These are phyloP conservation scores for Heteronetta atricapilla DNA, from an alignment of 2,113 vertebrate species.

Conservation along the genomic window DNA sequence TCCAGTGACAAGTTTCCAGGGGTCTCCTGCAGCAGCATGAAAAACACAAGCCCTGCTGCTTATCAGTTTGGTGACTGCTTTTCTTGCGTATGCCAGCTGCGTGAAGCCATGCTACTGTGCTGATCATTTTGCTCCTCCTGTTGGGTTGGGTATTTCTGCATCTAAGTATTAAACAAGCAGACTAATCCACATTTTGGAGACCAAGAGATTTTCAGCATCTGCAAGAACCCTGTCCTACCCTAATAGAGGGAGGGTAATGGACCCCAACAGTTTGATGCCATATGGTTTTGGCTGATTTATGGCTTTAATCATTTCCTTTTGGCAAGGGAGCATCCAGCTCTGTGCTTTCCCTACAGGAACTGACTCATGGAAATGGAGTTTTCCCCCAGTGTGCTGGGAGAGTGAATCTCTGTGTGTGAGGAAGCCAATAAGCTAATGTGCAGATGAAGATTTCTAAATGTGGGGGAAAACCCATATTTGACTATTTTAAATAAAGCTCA, in stretches of 20 bases:
- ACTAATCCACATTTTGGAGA: not conserved
- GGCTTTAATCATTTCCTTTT: conserved; percentile 2
- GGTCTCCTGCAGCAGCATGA: not conserved
- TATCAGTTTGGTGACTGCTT: not conserved
- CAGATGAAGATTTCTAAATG: not conserved
- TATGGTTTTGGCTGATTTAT: not conserved
- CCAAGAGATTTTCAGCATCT: not conserved
- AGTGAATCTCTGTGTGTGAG: not conserved
- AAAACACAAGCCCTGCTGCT: not conserved
- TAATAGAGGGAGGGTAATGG: not conserved
- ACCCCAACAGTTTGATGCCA: not conserved
- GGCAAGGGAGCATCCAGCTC: not conserved
- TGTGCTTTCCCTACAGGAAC: not conserved
- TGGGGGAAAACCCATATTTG: not conserved
- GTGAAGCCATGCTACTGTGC: not conserved
- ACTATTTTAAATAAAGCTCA: not conserved
- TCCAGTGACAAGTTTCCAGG: not conserved
- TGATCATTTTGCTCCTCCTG: not conserved
- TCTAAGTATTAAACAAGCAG: not conserved
- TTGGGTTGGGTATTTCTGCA: not conserved
- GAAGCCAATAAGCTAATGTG: not conserved
- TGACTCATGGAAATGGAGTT: conserved; percentile 31
- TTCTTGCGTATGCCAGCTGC: not conserved
- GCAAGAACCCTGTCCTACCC: not conserved
- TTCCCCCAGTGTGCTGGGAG: not conserved